phyloP scores from a whole-genome alignment of 2,113 vertebrate species.

The Indicator indicator region DNA sequence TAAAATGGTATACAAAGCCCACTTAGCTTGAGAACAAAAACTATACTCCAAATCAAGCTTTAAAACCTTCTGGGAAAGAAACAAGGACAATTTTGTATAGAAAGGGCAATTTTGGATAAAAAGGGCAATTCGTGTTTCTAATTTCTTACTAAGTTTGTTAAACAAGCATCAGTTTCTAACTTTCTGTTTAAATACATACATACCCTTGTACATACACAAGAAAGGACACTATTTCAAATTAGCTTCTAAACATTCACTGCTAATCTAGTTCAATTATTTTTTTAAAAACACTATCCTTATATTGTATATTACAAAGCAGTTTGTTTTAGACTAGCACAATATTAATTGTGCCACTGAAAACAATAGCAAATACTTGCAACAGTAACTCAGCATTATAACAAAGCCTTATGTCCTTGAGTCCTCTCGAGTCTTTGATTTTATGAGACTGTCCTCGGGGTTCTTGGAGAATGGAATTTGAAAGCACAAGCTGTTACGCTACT shows the following conservation, averaged over 20 bases:
- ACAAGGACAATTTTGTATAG: neutral
- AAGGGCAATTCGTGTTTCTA: neutral
- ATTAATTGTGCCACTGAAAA: neutral
- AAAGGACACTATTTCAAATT: neutral
- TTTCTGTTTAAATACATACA: neutral
- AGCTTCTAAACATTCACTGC: neutral
- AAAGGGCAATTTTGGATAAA: neutral
- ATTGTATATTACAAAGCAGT: neutral
- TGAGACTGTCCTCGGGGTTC: neutral
- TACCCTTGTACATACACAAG: neutral
- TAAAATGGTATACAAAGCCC: neutral
- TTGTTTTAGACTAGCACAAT: neutral
- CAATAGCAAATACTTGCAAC: neutral
- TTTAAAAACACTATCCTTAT: neutral
- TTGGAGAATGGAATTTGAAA: neutral
- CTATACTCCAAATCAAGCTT: neutral
- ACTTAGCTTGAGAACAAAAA: neutral
- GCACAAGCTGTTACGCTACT: neutral
- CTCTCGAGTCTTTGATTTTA: neutral
- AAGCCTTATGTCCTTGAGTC: neutral
- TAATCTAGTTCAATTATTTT: neutral
- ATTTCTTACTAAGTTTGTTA: neutral
- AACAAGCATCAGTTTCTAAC: neutral
- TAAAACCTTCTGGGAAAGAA: neutral
- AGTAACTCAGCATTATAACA: neutral